Evolutionary conservation across 2,888 invertebrate species (phyloP).

Genomic region (Bunonema sp.): DNA sequence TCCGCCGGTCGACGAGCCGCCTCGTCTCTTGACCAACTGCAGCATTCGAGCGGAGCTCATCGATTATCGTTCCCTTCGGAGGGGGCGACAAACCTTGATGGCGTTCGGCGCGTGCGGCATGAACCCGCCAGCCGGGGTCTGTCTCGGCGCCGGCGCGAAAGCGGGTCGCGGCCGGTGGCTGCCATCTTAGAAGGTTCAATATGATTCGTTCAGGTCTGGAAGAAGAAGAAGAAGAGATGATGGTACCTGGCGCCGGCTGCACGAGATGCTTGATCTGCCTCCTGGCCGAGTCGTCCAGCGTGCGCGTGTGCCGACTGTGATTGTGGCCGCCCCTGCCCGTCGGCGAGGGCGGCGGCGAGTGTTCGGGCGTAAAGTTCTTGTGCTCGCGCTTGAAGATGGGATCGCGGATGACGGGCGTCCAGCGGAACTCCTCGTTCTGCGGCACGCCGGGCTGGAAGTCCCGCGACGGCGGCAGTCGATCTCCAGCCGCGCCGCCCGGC

Average conservation of each 20-base stretch:
- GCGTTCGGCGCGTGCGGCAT: slow-evolving; percentile 41
- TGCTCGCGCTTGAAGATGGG: slow-evolving; percentile 35
- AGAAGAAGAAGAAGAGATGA: too few species aligned
- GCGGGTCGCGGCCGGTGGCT: slow-evolving; percentile 38
- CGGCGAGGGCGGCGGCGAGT: slow-evolving; percentile 33
- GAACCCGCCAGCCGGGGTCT: slow-evolving; percentile 35
- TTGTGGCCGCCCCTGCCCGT: slow-evolving; percentile 11
- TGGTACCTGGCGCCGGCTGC: too few species aligned
- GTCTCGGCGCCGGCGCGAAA: slow-evolving; percentile 21
- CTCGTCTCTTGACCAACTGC: slow-evolving; percentile 14
- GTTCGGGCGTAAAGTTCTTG: slow-evolving; percentile 42
- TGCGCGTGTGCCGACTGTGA: slow-evolving; percentile 13
- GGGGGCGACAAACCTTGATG: too few species aligned
- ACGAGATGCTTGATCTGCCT: slow-evolving; percentile 31
- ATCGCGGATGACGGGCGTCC: slow-evolving; percentile 36
- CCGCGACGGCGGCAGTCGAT: slow-evolving; percentile 7
- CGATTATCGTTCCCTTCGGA: background rate
- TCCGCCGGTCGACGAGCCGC: background rate
- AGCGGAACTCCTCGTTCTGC: slow-evolving; percentile 25
- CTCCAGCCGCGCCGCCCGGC: slow-evolving; percentile 17
- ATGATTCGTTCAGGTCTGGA: too few species aligned
- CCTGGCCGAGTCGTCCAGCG: slow-evolving; percentile 32
- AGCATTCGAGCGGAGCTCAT: background rate
- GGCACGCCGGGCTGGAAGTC: slow-evolving; percentile 16
- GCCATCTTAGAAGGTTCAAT: too few species aligned